Percentiles rank a stretch among this genome's conserved stretches.
phyloP scores from a whole-genome alignment of 2,888 invertebrate species.

The Zelleria hepariella region DNA sequence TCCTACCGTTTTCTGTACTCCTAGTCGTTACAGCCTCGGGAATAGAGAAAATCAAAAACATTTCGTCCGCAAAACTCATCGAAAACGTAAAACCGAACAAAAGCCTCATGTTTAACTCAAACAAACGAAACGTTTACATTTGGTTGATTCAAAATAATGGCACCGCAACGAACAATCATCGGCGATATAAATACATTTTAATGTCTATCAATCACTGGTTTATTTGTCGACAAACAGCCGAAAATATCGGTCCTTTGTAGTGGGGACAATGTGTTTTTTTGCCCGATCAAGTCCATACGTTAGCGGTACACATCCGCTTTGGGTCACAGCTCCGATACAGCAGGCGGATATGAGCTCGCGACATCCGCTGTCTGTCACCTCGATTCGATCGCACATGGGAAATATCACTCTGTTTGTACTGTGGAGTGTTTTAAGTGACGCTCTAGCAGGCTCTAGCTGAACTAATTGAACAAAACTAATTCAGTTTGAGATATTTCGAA shows the following conservation, averaged over 20 bases:
- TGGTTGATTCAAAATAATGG: not conserved
- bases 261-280: not conserved
- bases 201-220: not conserved
- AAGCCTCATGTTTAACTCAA: not conserved
- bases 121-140: not conserved
- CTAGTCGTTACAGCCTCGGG: conserved; percentile 26
- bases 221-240: not conserved
- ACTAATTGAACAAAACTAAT: too few relatives aligned
- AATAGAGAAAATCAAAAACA: not conserved
- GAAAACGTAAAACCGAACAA: not conserved
- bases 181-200: not conserved
- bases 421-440: too few relatives aligned
- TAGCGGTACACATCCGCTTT: not conserved
- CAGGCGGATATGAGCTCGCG: not conserved
- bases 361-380: not conserved
- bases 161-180: not conserved
- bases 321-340: not conserved
- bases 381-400: not conserved
- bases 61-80: not conserved
- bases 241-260: not conserved
- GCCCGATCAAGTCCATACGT: not conserved
- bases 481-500: too few relatives aligned
- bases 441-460: not conserved
- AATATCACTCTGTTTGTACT: not conserved
- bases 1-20: conserved; percentile 38